Base-by-base conservation (phyloP, 2,797 vertebrate species). In the Onychomys arenicola region DNA sequence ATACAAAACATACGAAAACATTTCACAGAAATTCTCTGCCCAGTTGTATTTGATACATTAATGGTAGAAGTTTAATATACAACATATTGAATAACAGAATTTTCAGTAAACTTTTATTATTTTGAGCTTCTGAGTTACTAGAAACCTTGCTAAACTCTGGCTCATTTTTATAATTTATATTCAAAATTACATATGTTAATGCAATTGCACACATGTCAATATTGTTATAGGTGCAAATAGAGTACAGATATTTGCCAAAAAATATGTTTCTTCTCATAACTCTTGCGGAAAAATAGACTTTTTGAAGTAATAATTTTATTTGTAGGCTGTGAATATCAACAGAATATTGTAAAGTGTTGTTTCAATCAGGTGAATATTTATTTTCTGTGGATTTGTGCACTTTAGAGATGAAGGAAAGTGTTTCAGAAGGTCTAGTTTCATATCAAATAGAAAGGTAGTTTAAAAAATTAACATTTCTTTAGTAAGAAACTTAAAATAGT, bases 361-460 rank as follows among this genome's bases (percentile, higher is more conserved):
- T 76, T 12, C 27, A 84, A 9, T 29, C 57, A 80, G 23, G 43
- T 95, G 69, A 91, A 71, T 40, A 89, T 88, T 67, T 80, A 75
- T 61, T 95, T 96, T 46, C 32, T 93, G 76, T 89, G 29, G 2
- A 73, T 95, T 89, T 92, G 63, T 37, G 75, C 10, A 83, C 67
- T 97, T 95, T 80, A 85, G 77, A 86, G 59, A 83, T 71, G 57
- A 92, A 93, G 93, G n/a, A 92, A 86, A 88, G 89, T 80, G 77
- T 91, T 89, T 88, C 63, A 93, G 83, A 93, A 97, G 71, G n/a
- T 92, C 92, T 86, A 93, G 95, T 96, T 95, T 49, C 29, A 82
- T 73, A 81, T 89, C 82, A 87, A 95, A 81, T 76, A 61, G 7
- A n/a, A 84, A 6, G 0, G 84, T 86, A 25, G 5, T 82, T 21